Conservation (phyloP, 2,113 vertebrate genomes). For the Natator depressus region DNA sequence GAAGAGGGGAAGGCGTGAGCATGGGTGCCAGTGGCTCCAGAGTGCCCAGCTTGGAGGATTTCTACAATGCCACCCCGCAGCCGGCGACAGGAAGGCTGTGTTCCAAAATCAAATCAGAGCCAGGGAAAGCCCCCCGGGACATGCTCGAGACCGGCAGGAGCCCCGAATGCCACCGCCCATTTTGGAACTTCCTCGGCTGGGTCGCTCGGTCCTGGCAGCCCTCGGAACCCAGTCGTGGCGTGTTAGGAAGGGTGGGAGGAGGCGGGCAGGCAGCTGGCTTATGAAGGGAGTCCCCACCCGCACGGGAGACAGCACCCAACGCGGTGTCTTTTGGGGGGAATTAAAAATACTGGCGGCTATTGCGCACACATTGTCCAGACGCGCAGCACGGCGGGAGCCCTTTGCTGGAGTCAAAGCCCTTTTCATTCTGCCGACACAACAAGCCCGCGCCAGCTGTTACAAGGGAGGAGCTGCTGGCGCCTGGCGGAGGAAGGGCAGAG, state of each 20-base stretch:
- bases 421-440: not conserved
- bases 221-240: too few species aligned
- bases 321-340: too few species aligned
- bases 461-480: not conserved
- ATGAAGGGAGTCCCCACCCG: too few species aligned
- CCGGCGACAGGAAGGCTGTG: not conserved
- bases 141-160: too few species aligned
- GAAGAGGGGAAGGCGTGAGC: not conserved
- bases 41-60: not conserved
- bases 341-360: too few species aligned
- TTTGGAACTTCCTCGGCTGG: too few species aligned
- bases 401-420: not conserved
- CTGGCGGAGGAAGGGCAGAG: rapidly evolving
- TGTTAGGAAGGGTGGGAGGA: too few species aligned
- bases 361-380: not conserved
- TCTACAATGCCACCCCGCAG: not conserved
- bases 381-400: not conserved
- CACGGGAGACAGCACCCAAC: too few species aligned
- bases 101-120: too few species aligned
- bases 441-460: not conserved
- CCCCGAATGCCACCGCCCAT: too few species aligned
- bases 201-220: too few species aligned
- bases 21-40: not conserved
- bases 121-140: rapidly evolving
- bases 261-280: too few species aligned